Base-by-base conservation (phyloP, 2,113 vertebrate species). In the Phaetusa simplex region DNA sequence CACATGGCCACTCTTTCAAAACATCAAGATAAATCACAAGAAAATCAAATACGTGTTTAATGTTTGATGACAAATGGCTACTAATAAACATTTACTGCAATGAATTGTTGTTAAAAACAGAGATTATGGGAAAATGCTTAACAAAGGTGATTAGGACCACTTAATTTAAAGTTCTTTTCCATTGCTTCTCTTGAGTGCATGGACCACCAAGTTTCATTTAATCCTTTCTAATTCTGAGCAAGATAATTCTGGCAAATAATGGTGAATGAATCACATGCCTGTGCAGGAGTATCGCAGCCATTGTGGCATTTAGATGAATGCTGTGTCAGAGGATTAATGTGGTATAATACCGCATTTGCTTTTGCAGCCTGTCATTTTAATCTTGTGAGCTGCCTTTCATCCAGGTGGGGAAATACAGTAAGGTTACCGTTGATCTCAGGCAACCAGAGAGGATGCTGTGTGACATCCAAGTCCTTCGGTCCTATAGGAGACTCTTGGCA, bases 221-320 rank as follows among this genome's bases (percentile, higher is more conserved):
- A 97, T 97, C 82, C 82, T 89, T 95, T 66, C 88, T 95, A 95
- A 90, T 93, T 92, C 86, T 73, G 55, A 80, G 73, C 66, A 86
- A 88, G 69, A 89, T 90, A 97, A 98, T 97, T 95, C 94, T 61
- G 83, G 93, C 78, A 90, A 97, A 96, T 94, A 94, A 96, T 92
- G 80, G 95, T 91, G 83, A 97, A 95, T 82, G 95, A 95, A 96
- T 97, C 95, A 89, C 88, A 94, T 92, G 95, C 66, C 96, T 88
- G 86, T 76, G 92, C 42, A 96, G 93, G 88, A 95, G 82, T 93
- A 96, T 92, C 93, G 53, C 86, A 89, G 89, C 73, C 88, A 86
- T 65, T 92, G 93, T 86, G 83, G 88, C 91, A 89, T 74, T 95
- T 82, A 94, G 85, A 85, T 86, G 92, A 88, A 90, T 52, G 84